Evolutionary conservation across 2,113 vertebrate genomes (phyloP).

Genomic region (Nerophis lumbriciformis): DNA sequence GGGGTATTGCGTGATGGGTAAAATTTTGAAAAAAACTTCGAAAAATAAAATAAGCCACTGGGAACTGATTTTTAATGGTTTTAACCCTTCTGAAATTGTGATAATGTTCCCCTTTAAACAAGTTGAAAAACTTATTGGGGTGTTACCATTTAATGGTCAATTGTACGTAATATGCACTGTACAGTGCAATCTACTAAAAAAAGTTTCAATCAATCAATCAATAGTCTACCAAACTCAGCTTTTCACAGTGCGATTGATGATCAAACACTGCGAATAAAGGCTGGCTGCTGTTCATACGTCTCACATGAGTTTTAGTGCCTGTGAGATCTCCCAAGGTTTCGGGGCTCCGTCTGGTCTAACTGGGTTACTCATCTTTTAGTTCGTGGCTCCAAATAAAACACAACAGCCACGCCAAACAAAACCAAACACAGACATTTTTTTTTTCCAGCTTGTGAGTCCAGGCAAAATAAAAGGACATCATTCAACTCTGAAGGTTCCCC

Average conservation of each 20-base stretch:
- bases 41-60: no score
- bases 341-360: constrained; percentile 49
- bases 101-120: no score
- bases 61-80: no score
- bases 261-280: constrained; percentile 59
- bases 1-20: no score
- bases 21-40: no score
- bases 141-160: no score
- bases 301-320: constrained; percentile 63
- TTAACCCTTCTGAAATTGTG: no score
- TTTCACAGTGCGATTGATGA: constrained; percentile 12
- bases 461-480: constrained; percentile 73
- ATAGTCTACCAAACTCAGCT: no score
- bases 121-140: no score
- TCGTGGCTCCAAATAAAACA: constrained; percentile 79
- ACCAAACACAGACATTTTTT: constrained; percentile 65
- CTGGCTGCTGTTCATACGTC: constrained; percentile 55
- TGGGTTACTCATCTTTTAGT: constrained; percentile 74
- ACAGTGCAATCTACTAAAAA: no score
- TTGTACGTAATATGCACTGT: no score
- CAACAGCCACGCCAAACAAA: constrained; percentile 68
- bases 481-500: constrained; percentile 58
- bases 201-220: no score
- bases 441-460: constrained; percentile 74
- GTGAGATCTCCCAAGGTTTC: constrained; percentile 58